Base-by-base conservation (phyloP, 2,113 vertebrate species). In the Enhydra lutris region DNA sequence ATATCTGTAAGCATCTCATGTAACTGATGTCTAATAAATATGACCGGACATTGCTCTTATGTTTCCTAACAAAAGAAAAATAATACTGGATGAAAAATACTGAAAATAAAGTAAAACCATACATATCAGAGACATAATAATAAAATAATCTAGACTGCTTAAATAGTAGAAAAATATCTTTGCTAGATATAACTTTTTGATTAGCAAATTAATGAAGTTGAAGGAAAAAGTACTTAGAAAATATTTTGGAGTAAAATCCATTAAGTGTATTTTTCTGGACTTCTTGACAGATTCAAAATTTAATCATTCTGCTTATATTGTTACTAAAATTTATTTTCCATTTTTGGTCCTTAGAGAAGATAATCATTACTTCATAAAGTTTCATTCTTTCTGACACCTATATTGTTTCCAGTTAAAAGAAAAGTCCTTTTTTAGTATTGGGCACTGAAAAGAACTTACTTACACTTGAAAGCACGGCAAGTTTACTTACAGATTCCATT, bases 271-370 rank as follows among this genome's bases (percentile, higher is more conserved):
- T 86, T 80, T 86, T 71, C 39, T 80, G 26, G 34, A 95, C 52
- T 86, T 24, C 45, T 50, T 24, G 71, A 93, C 3, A 79, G 31
- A 91, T 57, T 59, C 3, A 69, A 11, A 61, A 81, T 85, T 79
- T n/a, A 89, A 79, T 52, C 42, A 24, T 47, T 89, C 63, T 90
- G 39, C 23, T 92, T 73, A 86, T 47, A 42, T 4, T 79, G 11
- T 91, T 91, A 80, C 55, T 88, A 96, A 73, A 89, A 92, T 15
- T 93, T 65, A 93, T 89, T 94, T 94, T 89, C 36, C 21, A 89
- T 39, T 94, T 85, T 87, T 95, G 13, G 52, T 74, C 45, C 80
- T 61, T 86, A 94, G 20, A 79, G 69, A 84, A 81, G 50, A 47
- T 63, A 81, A 26, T 42, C 7, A 92, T n/a, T 89, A 59, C 50